These are phyloP conservation scores for Anguilla pacifica DNA, from an alignment of 2,797 vertebrate genomes.

Conservation along the genomic window DNA sequence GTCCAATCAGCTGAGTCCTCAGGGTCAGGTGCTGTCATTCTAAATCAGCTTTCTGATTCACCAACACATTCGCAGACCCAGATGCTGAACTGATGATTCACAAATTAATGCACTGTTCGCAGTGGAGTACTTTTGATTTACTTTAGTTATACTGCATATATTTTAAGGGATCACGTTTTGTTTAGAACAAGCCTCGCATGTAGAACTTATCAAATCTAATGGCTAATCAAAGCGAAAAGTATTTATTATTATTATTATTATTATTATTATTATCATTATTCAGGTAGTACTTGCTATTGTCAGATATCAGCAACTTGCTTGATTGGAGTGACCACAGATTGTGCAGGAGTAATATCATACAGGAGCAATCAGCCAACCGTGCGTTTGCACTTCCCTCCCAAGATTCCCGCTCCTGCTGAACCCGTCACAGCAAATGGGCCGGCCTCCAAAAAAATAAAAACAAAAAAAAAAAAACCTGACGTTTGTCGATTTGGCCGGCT, in stretches of 20 bases:
- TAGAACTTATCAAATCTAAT: neutral
- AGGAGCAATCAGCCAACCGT: neutral
- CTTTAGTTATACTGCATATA: neutral
- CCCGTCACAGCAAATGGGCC: neutral
- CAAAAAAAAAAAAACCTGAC: neutral
- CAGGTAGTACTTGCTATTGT: neutral
- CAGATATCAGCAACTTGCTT: neutral
- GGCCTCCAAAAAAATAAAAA: no score
- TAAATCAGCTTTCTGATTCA: constrained; percentile 5
- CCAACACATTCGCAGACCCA: neutral
- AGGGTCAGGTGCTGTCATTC: constrained; percentile 1
- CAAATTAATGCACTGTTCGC: no score
- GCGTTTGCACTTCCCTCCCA: neutral
- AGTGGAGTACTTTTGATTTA: no score
- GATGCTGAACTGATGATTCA: neutral
- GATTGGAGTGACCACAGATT: neutral
- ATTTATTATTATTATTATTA: neutral
- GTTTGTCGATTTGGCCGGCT: neutral
- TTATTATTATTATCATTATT: neutral
- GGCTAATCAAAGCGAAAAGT: neutral
- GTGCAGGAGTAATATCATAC: no score
- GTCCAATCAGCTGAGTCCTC: neutral
- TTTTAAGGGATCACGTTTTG: neutral
- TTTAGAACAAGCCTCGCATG: neutral
- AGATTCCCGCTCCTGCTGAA: neutral